These are phyloP conservation scores for Rhysida immarginata DNA, from an alignment of 1,140 invertebrate genomes.

Conservation along the genomic window DNA sequence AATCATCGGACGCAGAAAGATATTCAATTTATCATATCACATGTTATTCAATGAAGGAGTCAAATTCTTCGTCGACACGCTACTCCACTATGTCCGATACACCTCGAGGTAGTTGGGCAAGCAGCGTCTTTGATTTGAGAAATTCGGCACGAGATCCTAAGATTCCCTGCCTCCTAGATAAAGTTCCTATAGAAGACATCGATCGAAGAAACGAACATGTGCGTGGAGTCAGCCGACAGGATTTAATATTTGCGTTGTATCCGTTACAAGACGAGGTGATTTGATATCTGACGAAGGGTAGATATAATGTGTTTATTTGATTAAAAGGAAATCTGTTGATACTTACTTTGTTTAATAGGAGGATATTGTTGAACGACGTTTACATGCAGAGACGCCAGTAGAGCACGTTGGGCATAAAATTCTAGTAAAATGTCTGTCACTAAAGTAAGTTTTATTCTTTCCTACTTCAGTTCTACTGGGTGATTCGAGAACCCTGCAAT, in stretches of 20 bases:
- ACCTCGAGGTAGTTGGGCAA: slow-evolving; percentile 81
- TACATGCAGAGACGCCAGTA: slow-evolving; percentile 50
- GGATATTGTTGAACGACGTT: slow-evolving; percentile 50
- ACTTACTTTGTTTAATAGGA: slow-evolving; percentile 26
- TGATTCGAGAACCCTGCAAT: too few relatives aligned
- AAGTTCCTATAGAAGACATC: slow-evolving; percentile 58
- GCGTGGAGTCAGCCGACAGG: slow-evolving; percentile 56
- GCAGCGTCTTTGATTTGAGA: slow-evolving; percentile 52
- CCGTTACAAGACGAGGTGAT: slow-evolving; percentile 52
- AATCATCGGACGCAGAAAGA: too few relatives aligned
- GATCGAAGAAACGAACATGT: slow-evolving; percentile 68
- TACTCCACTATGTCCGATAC: slow-evolving; percentile 69
- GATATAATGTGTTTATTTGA: too few relatives aligned
- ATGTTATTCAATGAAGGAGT: too few relatives aligned
- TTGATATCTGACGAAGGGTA: too few relatives aligned
- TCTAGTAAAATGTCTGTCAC: slow-evolving; percentile 66
- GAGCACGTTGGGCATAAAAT: slow-evolving; percentile 73
- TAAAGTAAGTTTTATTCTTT: slow-evolving; percentile 41
- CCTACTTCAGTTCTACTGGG: neutral
- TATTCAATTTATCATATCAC: too few relatives aligned
- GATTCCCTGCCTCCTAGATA: slow-evolving; percentile 65
- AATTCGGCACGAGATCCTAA: slow-evolving; percentile 76
- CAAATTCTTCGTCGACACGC: too few relatives aligned
- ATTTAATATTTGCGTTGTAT: slow-evolving; percentile 63
- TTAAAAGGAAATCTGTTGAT: too few relatives aligned